Base-by-base conservation (phyloP, 2,797 vertebrate genomes). In the Urocyon cinereoargenteus region DNA sequence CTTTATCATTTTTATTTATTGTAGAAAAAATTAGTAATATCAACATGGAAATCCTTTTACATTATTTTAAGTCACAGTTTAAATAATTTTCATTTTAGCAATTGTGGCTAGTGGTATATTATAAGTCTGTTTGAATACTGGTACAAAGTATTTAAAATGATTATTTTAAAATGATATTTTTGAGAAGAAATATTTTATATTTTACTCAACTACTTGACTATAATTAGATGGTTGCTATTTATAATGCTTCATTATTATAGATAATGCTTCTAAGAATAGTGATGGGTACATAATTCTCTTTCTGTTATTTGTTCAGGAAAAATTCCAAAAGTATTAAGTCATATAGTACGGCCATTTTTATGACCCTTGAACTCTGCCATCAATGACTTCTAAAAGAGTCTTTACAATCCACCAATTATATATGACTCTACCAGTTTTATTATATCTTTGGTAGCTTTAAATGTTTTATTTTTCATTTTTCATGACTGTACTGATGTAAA, bases 1-100 rank as follows among this genome's bases (percentile, higher is more conserved):
- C 19, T 93, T 97, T 73, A 59, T n/a, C 78, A 73, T 68, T 83
- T 97, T 82, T 59, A 90, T 97, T 97, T 95, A 88, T 94, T 97
- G 5, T 83, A 90, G 49, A 85, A 93, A 90, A 97, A 94, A 34
- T 79, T 10, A 81, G 40, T 81, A 49, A 72, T 93, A 62, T 72
- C 62, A 91, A 91, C 34, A 93, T 7, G 96, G 18, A 82, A 90
- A 89, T 96, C 26, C 93, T 82, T 95, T 86, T 68, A 64, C 1
- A 95, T 68, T 14, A 94, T 34, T 84, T 93, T 19, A 97, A 91
- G 57, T 79, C 55, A 77, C 24, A 73, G 21, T 75, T 89, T 92
- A 59, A 73, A 24, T 59, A 62, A 59, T 64, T 89, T 90, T 92
- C 15, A 59, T 73, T 89, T 97, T 82, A 96, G 85, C 28, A 91